Percentiles rank a stretch among this genome's conserved stretches.
phyloP scores from a whole-genome alignment of 2,797 vertebrate species.

The Muscicapa striata region DNA sequence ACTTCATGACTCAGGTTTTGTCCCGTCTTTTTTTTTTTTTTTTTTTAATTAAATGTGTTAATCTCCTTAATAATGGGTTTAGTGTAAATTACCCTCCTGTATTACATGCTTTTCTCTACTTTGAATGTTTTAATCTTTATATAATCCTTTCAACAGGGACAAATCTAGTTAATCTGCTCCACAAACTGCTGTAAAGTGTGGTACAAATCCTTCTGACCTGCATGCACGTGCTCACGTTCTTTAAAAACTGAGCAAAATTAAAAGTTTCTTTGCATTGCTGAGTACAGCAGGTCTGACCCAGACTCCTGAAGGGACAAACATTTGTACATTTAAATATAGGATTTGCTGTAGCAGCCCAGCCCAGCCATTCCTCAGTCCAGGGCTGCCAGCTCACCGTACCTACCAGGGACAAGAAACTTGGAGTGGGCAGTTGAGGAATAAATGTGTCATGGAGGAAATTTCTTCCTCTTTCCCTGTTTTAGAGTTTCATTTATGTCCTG shows the following conservation, averaged over 20 bases:
- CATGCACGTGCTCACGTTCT: neutral
- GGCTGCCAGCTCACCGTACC: neutral
- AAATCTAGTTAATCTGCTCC: conserved; percentile 29
- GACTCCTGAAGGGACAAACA: neutral
- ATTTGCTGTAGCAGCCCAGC: neutral
- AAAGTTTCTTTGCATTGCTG: neutral
- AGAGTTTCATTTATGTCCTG: neutral
- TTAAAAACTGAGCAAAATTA: neutral
- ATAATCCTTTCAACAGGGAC: conserved; percentile 44
- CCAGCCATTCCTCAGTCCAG: neutral
- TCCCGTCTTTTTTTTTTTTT: neutral
- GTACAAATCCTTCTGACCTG: conserved; percentile 37
- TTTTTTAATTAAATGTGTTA: conserved; percentile 34
- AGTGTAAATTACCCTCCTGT: neutral
- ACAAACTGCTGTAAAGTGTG: neutral
- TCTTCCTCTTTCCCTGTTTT: neutral
- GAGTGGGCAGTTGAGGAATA: conserved; percentile 6
- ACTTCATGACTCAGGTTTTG: conserved; percentile 4
- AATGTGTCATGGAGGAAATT: neutral
- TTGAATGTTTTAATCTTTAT: conserved; percentile 46
- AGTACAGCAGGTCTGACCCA: neutral
- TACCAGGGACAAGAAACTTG: neutral
- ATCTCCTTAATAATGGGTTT: conserved; percentile 47
- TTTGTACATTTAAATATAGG: neutral
- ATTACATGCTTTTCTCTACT: conserved; percentile 23